Percentiles rank a stretch among this genome's conserved stretches.
Evolutionary conservation across 1,140 invertebrate species (phyloP).

Genomic region (Drosophila triauraria): DNA sequence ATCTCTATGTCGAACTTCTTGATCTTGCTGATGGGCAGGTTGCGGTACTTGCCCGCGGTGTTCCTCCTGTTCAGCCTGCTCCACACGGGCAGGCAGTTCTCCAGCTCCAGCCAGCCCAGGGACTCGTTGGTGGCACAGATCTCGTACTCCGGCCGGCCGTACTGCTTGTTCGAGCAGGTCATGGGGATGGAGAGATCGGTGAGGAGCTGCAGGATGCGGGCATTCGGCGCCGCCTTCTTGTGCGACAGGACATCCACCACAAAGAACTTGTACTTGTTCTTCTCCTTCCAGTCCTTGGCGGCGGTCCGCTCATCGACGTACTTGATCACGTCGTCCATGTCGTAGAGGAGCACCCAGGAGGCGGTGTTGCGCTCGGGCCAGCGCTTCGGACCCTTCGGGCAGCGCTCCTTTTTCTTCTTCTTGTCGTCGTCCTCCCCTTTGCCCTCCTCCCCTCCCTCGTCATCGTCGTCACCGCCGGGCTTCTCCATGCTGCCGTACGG

Average conservation of each 20-base stretch:
- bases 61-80: constrained; percentile 86
- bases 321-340: constrained; percentile 59
- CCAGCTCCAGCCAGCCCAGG: constrained; percentile 86
- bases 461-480: constrained; percentile 26
- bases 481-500: constrained; percentile 85
- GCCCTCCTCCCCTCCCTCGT: constrained; percentile 46
- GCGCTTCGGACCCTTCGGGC: constrained; percentile 59
- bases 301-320: constrained; percentile 63
- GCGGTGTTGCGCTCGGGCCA: constrained; percentile 78
- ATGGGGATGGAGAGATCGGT: constrained; percentile 76
- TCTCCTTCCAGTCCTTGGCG: constrained; percentile 66
- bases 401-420: constrained; percentile 56
- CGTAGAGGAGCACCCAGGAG: constrained; percentile 78
- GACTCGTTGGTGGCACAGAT: constrained; percentile 85
- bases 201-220: constrained; percentile 71
- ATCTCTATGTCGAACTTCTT: constrained; percentile 88
- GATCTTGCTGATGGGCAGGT: constrained; percentile 85
- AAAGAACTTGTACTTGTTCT: constrained; percentile 67
- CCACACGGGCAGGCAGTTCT: constrained; percentile 85
- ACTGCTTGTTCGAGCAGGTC: constrained; percentile 61
- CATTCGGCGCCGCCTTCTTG: constrained; percentile 73
- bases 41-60: constrained; percentile 85
- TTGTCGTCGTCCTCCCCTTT: constrained; percentile 37
- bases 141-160: constrained; percentile 68
- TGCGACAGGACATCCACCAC: constrained; percentile 69